Conservation (phyloP, 2,797 vertebrate genomes). For the Leptatherina wallacei region DNA sequence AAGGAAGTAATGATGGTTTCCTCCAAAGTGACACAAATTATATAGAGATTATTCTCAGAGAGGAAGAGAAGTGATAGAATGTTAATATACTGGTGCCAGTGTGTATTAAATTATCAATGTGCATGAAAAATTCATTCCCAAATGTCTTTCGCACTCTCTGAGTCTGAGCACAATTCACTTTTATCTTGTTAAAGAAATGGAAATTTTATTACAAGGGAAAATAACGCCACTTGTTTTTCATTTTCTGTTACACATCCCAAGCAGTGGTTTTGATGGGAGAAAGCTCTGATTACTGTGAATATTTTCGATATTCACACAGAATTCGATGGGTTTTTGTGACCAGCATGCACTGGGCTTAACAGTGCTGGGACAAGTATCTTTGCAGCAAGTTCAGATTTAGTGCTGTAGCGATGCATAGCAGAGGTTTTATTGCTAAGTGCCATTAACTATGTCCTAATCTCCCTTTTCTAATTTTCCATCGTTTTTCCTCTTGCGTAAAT, state of each 20-base stretch:
- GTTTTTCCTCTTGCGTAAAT: constrained; percentile 66
- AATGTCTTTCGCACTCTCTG: constrained; percentile 80
- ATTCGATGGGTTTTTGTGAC: constrained; percentile 63
- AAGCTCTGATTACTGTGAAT: constrained; percentile 72
- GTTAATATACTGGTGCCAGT: constrained; percentile 82
- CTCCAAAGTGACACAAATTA: constrained; percentile 67
- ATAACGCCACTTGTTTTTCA: constrained; percentile 84
- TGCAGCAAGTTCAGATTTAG: constrained; percentile 52
- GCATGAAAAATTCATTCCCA: constrained; percentile 84
- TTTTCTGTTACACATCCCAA: constrained; percentile 78
- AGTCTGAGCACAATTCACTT: constrained; percentile 80
- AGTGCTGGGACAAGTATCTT: constrained; percentile 54
- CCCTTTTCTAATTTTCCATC: constrained; percentile 69
- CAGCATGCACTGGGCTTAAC: constrained; percentile 41
- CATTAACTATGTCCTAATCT: constrained; percentile 78
- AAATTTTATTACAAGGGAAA: constrained; percentile 83
- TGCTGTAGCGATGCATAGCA: constrained; percentile 55
- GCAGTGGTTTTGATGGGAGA: constrained; percentile 73
- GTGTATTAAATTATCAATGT: constrained; percentile 85
- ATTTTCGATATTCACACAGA: constrained; percentile 68
- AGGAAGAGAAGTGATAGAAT: constrained; percentile 76
- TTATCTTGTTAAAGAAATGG: constrained; percentile 84
- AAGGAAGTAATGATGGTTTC: constrained; percentile 38
- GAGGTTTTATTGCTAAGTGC: constrained; percentile 68
- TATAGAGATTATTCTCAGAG: constrained; percentile 77